phyloP scores from a whole-genome alignment of 1,140 invertebrate genomes.

The Drosophila eugracilis region DNA sequence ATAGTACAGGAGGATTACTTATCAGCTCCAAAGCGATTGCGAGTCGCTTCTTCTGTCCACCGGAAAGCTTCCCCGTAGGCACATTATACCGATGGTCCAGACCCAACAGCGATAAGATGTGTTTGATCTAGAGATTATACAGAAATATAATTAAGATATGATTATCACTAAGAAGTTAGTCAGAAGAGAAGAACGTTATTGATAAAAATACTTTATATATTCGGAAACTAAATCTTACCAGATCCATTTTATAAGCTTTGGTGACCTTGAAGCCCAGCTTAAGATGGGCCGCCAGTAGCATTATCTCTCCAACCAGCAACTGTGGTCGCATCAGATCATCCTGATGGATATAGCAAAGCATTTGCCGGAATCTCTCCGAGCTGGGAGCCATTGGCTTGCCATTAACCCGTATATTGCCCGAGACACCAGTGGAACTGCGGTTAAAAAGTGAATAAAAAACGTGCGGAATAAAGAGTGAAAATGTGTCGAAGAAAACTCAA shows the following conservation, averaged over 20 bases:
- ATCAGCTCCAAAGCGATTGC: slow-evolving; percentile 94
- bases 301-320: slow-evolving; percentile 93
- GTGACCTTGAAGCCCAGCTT: slow-evolving; percentile 91
- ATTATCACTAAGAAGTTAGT: not conserved
- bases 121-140: slow-evolving; percentile 85
- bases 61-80: slow-evolving; percentile 90
- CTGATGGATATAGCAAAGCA: slow-evolving; percentile 96
- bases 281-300: slow-evolving; percentile 93
- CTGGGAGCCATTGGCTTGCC: slow-evolving; percentile 90
- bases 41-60: slow-evolving; percentile 94
- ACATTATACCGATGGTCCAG: slow-evolving; percentile 89
- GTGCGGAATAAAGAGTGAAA: slow-evolving; percentile 12
- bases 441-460: not conserved
- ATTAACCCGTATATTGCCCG: slow-evolving; percentile 90
- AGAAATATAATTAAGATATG: not conserved
- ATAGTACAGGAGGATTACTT: slow-evolving; percentile 95
- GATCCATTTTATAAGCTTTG: slow-evolving; percentile 67
- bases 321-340: slow-evolving; percentile 92
- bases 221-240: slow-evolving; percentile 51
- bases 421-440: slow-evolving; percentile 87
- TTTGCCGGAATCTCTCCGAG: slow-evolving; percentile 89
- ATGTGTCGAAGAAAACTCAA: slow-evolving; percentile 23
- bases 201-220: not conserved
- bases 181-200: not conserved
- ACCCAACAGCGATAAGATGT: slow-evolving; percentile 90